Conservation (phyloP, 2,888 invertebrate genomes). For the Deilephila porcellus region DNA sequence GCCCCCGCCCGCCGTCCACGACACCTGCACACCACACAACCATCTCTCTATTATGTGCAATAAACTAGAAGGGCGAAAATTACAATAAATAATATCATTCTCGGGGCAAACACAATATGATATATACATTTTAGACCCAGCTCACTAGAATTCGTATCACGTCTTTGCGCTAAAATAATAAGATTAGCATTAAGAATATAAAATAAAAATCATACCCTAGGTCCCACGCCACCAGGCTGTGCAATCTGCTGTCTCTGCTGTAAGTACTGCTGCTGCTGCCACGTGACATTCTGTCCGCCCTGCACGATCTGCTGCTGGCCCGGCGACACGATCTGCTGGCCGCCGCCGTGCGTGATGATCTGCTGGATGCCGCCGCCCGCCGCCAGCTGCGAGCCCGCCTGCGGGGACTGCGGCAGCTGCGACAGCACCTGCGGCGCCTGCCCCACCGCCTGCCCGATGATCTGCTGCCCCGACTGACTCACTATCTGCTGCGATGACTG, state of each 20-base stretch:
- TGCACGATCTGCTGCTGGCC: conserved; percentile 78
- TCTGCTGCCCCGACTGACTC: conserved; percentile 77
- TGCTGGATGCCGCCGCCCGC: conserved; percentile 78
- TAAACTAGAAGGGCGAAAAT: too few relatives aligned
- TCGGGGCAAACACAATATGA: too few relatives aligned
- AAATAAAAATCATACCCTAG: conserved; percentile 61
- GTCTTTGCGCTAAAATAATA: too few relatives aligned
- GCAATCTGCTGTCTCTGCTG: conserved; percentile 81
- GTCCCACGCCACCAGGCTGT: conserved; percentile 80
- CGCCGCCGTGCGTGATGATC: conserved; percentile 79
- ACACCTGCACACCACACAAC: conserved; percentile 59
- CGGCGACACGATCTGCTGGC: conserved; percentile 79
- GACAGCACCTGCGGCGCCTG: conserved; percentile 75
- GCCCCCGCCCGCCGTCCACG: conserved; percentile 79
- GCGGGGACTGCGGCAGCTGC: conserved; percentile 76
- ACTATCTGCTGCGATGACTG: conserved; percentile 81
- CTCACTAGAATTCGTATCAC: too few relatives aligned
- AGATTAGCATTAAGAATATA: neutral
- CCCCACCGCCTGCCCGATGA: conserved; percentile 73
- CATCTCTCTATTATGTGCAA: neutral
- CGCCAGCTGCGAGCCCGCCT: conserved; percentile 64
- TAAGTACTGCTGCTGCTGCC: conserved; percentile 81
- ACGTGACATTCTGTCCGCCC: conserved; percentile 76
- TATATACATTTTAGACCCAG: too few relatives aligned
- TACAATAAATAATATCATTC: too few relatives aligned